phyloP scores from a whole-genome alignment of 1,140 invertebrate genomes.

The Pentalonia nigronervosa region DNA sequence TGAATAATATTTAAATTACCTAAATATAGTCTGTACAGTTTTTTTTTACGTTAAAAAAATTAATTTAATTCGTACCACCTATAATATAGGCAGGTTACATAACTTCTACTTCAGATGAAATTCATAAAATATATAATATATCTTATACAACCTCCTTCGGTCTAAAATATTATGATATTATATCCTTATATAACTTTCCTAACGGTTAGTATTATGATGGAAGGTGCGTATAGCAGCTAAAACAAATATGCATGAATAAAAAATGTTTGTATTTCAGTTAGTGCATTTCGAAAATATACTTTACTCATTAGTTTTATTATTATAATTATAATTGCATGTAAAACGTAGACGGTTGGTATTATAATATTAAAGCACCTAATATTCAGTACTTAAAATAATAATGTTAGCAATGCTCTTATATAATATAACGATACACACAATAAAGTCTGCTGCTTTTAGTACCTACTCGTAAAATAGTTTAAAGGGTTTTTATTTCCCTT shows the following conservation, averaged over 20 bases:
- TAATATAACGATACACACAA: not conserved
- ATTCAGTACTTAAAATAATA: not conserved
- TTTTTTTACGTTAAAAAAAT: not conserved
- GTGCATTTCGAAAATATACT: not conserved
- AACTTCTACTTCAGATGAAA: not conserved
- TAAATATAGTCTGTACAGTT: not conserved
- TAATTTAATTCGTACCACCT: too few relatives aligned
- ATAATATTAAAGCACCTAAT: not conserved
- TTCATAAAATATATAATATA: not conserved
- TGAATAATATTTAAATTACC: not conserved
- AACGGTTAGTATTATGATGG: not conserved
- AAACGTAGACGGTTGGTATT: not conserved
- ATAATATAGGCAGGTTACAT: not conserved
- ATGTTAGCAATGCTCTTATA: not conserved
- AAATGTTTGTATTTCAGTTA: not conserved
- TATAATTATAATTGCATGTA: not conserved
- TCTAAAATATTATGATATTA: not conserved
- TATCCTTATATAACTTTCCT: too few relatives aligned
- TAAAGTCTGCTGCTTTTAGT: constrained; percentile 1
- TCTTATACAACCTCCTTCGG: too few relatives aligned
- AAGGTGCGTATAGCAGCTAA: not conserved
- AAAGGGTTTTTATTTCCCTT: constrained; percentile 14
- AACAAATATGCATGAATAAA: not conserved
- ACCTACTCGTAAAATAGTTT: constrained; percentile 12
- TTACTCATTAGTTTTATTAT: not conserved